phyloP scores from a whole-genome alignment of 1,140 invertebrate genomes.

The Drosophila repletoides region DNA sequence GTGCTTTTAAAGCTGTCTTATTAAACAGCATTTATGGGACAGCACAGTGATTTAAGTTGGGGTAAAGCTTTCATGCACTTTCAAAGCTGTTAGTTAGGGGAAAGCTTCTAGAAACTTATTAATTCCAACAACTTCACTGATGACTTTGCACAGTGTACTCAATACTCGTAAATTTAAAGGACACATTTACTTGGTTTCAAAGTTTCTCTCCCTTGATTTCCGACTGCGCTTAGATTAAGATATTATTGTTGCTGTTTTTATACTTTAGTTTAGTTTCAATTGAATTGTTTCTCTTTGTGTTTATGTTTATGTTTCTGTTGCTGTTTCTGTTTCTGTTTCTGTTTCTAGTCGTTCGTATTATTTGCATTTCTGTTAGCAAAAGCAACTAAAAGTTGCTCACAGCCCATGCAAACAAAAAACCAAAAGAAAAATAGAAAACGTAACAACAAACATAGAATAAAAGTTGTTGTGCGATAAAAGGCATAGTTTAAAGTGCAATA shows the following conservation, averaged over 20 bases:
- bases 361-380: slow-evolving; percentile 50
- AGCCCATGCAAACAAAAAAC: slow-evolving; percentile 9
- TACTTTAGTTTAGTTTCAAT: slow-evolving; percentile 53
- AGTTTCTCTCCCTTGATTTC: background rate
- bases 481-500: slow-evolving; percentile 35
- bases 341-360: slow-evolving; percentile 21
- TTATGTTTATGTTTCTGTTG: slow-evolving; percentile 35
- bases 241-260: slow-evolving; percentile 54
- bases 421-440: slow-evolving; percentile 9
- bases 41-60: background rate
- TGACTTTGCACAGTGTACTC: background rate
- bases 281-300: slow-evolving; percentile 34
- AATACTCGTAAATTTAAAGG: background rate
- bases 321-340: slow-evolving; percentile 33
- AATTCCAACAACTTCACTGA: background rate
- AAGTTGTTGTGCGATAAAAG: slow-evolving; percentile 17
- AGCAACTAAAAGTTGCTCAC: slow-evolving; percentile 62
- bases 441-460: slow-evolving; percentile 1
- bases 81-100: background rate
- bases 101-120: background rate
- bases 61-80: background rate
- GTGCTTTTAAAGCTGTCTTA: background rate
- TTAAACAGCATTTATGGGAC: background rate
- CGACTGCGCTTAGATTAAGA: slow-evolving; percentile 45
- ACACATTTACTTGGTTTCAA: background rate